A percentile compares a stretch with the other conserved stretches of the same genome.
Conservation (phyloP, 2,113 vertebrate genomes). For the Capreolus pygargus region DNA sequence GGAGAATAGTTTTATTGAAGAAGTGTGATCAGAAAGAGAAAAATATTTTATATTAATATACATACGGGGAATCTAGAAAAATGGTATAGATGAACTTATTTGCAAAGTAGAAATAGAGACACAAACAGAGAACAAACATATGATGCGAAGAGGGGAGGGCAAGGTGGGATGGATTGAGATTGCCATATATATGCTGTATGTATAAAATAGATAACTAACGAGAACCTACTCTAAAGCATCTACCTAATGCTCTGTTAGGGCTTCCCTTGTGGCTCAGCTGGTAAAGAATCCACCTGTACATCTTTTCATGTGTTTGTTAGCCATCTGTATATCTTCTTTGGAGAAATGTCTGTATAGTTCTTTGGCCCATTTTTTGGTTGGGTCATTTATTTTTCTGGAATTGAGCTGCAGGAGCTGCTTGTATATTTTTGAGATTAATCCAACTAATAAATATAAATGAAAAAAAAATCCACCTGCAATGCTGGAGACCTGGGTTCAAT, state of each 20-base stretch:
- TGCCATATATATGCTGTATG: neutral
- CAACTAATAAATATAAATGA: no score
- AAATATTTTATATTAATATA: neutral
- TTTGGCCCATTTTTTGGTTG: no score
- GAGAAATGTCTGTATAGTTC: no score
- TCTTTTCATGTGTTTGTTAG: no score
- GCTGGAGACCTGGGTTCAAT: neutral
- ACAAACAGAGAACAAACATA: neutral
- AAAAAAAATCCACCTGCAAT: neutral
- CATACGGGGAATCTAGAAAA: neutral
- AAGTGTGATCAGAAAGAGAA: neutral
- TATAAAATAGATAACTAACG: neutral
- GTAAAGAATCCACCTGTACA: neutral
- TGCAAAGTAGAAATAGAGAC: neutral
- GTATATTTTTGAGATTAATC: no score
- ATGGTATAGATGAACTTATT: neutral
- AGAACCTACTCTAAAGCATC: neutral
- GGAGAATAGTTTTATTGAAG: neutral
- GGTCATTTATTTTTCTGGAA: no score
- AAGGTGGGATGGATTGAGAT: neutral
- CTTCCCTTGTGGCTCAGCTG: neutral
- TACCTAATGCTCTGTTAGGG: neutral
- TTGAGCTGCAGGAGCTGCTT: no score
- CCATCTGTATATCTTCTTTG: no score
- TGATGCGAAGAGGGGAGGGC: neutral